phyloP scores from a whole-genome alignment of 2,888 invertebrate genomes.

The Ennomos fuscantarius region DNA sequence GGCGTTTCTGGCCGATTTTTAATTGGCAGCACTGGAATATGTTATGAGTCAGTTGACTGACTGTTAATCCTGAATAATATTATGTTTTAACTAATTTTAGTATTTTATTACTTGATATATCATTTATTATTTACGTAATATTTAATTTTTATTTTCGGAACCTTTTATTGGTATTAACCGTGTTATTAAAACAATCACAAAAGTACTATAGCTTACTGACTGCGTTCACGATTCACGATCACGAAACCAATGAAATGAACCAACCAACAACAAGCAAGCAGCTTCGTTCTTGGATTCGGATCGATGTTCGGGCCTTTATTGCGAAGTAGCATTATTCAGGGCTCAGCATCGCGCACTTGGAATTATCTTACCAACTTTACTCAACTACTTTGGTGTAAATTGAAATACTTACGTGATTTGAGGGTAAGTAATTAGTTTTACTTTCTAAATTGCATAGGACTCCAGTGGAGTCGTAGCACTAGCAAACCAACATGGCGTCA shows the following conservation, averaged over 20 bases:
- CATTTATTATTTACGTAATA: no score
- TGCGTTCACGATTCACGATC: slow-evolving; percentile 18
- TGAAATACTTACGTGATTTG: slow-evolving; percentile 81
- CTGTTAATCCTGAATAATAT: no score
- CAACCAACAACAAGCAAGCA: slow-evolving; percentile 48
- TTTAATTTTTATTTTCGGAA: no score
- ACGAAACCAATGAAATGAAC: slow-evolving; percentile 56
- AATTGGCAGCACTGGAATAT: no score
- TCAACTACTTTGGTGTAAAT: slow-evolving; percentile 86
- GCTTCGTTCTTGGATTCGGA: slow-evolving; percentile 80
- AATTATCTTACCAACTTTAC: slow-evolving; percentile 87
- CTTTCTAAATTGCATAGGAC: slow-evolving; percentile 60
- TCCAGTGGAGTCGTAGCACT: slow-evolving; percentile 67
- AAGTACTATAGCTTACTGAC: not conserved
- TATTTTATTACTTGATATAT: no score
- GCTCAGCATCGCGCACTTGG: slow-evolving; percentile 89
- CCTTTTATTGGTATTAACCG: no score
- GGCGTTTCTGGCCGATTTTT: no score
- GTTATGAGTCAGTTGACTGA: no score
- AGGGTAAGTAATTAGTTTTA: slow-evolving; percentile 69
- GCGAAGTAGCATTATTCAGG: slow-evolving; percentile 87
- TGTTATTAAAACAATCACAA: no score
- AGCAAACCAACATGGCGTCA: slow-evolving; percentile 83
- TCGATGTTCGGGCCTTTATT: slow-evolving; percentile 89
- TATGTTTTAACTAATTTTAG: no score